Evolutionary conservation across 2,797 vertebrate genomes (phyloP).

Genomic region (Sus cebifrons): DNA sequence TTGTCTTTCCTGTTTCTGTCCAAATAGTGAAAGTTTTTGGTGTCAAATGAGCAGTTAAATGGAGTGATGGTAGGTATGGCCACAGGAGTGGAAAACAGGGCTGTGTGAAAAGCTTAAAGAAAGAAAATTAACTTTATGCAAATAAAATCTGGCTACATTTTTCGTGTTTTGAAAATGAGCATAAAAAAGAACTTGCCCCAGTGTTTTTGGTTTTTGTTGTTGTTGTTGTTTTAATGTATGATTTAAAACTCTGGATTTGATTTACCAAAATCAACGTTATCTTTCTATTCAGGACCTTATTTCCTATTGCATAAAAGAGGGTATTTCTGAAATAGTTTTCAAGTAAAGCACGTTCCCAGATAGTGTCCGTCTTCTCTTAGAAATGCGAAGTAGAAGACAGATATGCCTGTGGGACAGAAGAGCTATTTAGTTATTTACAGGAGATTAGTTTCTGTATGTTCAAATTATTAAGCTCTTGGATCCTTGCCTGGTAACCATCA

Average conservation of each 20-base stretch:
- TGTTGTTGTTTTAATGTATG: not conserved
- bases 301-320: not conserved
- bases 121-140: slow-evolving; percentile 33
- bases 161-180: slow-evolving; percentile 18
- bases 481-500: not conserved
- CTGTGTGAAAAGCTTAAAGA: not conserved
- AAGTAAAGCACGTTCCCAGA: not conserved
- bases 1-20: not conserved
- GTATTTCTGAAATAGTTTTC: slow-evolving; percentile 21
- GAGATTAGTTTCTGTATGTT: slow-evolving; percentile 4
- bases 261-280: not conserved
- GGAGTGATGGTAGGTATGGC: not conserved
- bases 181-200: not conserved
- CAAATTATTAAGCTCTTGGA: slow-evolving; percentile 63
- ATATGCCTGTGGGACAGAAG: not conserved
- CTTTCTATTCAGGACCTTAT: not conserved
- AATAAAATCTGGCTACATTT: not conserved
- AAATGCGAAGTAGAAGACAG: slow-evolving; percentile 28
- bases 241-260: not conserved
- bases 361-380: slow-evolving; percentile 44
- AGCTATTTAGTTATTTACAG: slow-evolving; percentile 57
- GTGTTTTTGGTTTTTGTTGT: not conserved
- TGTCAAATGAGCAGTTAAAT: not conserved
- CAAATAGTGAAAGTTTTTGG: not conserved
- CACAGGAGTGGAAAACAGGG: not conserved